Base-by-base conservation (phyloP, 2,797 vertebrate genomes). In the Lutra lutra region DNA sequence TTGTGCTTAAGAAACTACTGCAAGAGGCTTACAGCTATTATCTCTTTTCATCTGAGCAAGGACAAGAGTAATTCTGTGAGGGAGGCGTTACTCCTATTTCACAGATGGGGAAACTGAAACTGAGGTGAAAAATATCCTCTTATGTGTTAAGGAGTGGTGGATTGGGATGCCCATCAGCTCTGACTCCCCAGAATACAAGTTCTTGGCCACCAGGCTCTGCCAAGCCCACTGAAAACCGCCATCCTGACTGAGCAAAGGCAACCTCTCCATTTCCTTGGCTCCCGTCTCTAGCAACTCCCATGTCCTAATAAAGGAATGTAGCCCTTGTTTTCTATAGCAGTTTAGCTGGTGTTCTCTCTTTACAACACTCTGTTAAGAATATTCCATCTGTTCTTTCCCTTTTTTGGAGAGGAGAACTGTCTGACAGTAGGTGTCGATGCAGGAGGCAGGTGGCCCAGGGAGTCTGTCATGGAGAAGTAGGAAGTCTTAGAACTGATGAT, bases 361-460 rank as follows among this genome's bases (percentile, higher is more conserved):
- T 89, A 93, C 17, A 93, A 54, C 64, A 94, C 95, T 97, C 86
- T 96, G 96, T 96, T 95, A 95, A 85, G 86, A 89, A 85, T 62
- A 75, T 89, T 95, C 97, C 97, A 94, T 97, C 97, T 98, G 97
- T 94, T 97, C 89, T 40, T 89, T 77, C 84, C 82, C 68, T 73
- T 96, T 97, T 60, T 0, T 0, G 2, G 97, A 97, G 93, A 97
- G 84, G 83, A 60, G 25, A 75, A 58, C 95, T 98, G 91, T 95
- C 97, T 97, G 86, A 94, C 58, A 93, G 46, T 93, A 95, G 94
- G 96, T 95, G 66, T 95, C 94, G 91, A 95, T 92, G 98, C 86
- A 66, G 96, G 95, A 40, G 3, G 97, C 86, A 96, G 94, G 97
- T 96, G 94, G 98, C 91, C 64, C 83, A 58, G 79, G 86, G 83